A percentile compares a stretch with the other conserved stretches of the same genome.
Conservation (phyloP, 2,888 invertebrate genomes). For the Clivina fossor region DNA sequence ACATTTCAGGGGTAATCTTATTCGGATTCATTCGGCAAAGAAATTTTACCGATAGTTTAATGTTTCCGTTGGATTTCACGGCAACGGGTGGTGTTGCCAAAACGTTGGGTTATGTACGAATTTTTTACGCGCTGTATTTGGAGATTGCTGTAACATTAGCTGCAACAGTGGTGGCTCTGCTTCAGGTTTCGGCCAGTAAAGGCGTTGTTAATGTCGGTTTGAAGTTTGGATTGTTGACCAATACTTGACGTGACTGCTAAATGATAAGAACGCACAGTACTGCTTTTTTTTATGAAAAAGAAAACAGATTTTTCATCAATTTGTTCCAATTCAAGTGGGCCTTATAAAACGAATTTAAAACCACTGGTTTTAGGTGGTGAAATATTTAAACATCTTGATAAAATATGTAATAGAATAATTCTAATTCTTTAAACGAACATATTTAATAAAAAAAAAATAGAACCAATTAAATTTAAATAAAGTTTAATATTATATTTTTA, state of each 20-base stretch:
- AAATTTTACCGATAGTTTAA: constrained; percentile 57
- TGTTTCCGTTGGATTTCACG: constrained; percentile 72
- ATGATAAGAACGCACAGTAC: constrained; percentile 11
- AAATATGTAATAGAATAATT: too few relatives aligned
- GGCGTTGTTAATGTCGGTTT: constrained; percentile 59
- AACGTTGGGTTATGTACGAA: constrained; percentile 60
- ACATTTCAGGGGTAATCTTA: constrained; percentile 59
- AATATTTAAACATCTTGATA: too few relatives aligned
- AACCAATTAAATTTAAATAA: too few relatives aligned
- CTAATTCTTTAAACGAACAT: too few relatives aligned
- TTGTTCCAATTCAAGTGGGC: too few relatives aligned
- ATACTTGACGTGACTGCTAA: constrained; percentile 48
- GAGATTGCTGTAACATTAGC: constrained; percentile 67
- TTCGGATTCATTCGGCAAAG: constrained; percentile 63
- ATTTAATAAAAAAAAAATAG: too few relatives aligned
- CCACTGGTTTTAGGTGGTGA: too few relatives aligned
- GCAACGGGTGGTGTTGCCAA: constrained; percentile 67
- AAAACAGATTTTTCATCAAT: too few relatives aligned
- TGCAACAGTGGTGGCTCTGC: constrained; percentile 60
- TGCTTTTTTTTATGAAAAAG: too few relatives aligned
- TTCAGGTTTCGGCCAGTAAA: constrained; percentile 61
- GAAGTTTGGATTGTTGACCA: constrained; percentile 58
- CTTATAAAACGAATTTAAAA: too few relatives aligned
- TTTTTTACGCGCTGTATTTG: constrained; percentile 67
- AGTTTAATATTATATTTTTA: too few relatives aligned